Conservation (phyloP, 2,113 vertebrate genomes). For the Malurus alboscapulatus region DNA sequence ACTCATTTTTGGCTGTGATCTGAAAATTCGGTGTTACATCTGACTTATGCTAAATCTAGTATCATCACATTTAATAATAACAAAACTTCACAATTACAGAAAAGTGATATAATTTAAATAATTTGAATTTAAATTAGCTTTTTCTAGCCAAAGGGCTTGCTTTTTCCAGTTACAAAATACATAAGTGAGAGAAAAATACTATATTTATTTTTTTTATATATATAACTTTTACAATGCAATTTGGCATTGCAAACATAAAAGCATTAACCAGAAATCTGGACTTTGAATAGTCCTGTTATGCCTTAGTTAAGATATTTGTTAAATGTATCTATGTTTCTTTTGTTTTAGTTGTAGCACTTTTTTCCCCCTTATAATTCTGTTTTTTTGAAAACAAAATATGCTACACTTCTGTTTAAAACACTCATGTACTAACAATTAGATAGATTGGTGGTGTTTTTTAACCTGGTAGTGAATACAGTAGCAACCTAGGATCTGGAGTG, state of each 20-base stretch:
- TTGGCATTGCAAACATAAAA: background rate
- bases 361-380: background rate
- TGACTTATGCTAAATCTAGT: background rate
- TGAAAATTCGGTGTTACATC: background rate
- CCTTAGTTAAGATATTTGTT: background rate
- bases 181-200: background rate
- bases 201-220: background rate
- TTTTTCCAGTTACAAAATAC: background rate
- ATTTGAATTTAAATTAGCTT: background rate
- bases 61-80: background rate
- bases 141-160: background rate
- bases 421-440: background rate
- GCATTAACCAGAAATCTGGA: background rate
- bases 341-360: background rate
- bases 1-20: background rate
- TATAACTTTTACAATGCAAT: background rate
- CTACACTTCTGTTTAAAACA: background rate
- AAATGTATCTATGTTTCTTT: background rate
- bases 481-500: background rate
- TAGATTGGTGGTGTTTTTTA: rapidly evolving
- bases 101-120: background rate
- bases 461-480: background rate
- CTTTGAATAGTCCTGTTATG: background rate
- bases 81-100: background rate
- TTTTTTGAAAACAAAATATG: background rate